phyloP scores from a whole-genome alignment of 2,797 vertebrate genomes.

The Linurgus olivaceus region DNA sequence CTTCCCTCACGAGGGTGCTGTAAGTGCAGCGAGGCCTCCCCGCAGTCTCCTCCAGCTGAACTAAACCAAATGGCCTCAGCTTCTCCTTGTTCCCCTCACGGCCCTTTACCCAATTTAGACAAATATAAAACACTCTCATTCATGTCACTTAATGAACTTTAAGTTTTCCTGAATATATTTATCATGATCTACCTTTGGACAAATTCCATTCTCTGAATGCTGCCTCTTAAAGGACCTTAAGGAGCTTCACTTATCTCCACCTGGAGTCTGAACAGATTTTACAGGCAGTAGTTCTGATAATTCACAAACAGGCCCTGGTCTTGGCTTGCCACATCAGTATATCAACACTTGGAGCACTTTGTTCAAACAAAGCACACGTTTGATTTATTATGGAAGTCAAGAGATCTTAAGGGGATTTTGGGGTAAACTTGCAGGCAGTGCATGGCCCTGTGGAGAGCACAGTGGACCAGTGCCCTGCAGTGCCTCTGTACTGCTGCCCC shows the following conservation, averaged over 20 bases:
- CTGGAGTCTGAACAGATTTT: not conserved
- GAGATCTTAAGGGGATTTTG: not conserved
- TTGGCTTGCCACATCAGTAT: not conserved
- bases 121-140: not conserved
- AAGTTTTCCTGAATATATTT: not conserved
- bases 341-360: not conserved
- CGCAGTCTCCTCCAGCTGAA: not conserved
- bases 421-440: not conserved
- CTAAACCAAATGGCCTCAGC: not conserved
- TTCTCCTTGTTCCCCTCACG: rapidly evolving
- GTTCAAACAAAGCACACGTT: not conserved
- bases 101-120: not conserved
- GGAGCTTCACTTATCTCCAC: not conserved
- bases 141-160: not conserved
- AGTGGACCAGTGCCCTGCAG: not conserved
- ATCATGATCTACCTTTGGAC: not conserved
- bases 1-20: rapidly evolving
- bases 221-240: not conserved
- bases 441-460: not conserved
- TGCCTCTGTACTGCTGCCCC: not conserved
- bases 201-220: not conserved
- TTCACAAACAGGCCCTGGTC: not conserved
- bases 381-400: not conserved
- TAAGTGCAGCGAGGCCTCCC: not conserved
- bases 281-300: not conserved